Evolutionary conservation across 2,113 vertebrate genomes (phyloP).

Genomic region (Bubo bubo): DNA sequence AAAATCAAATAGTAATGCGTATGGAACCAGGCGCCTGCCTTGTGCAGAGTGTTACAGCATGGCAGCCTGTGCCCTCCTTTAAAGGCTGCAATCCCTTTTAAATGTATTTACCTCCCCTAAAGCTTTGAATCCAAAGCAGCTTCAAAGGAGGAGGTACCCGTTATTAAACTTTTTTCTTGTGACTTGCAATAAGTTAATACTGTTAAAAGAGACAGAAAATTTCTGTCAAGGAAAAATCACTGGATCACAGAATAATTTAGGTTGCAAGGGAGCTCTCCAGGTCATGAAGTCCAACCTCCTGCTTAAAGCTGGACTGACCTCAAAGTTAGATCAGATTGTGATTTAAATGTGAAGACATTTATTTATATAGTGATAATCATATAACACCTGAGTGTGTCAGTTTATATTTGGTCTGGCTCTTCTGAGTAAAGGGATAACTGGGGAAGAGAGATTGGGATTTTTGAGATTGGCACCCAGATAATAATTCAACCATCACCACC

Average conservation of each 20-base stretch:
- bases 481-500: neutral
- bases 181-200: neutral
- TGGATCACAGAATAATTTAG: neutral
- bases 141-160: neutral
- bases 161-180: neutral
- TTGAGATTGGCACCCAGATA: neutral
- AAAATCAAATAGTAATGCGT: neutral
- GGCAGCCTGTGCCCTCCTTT: neutral
- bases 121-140: neutral
- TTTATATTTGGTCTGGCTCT: neutral
- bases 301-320: neutral
- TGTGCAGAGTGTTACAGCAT: neutral
- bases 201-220: neutral
- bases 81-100: neutral
- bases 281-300: neutral
- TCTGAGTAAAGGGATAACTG: neutral
- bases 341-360: conserved; percentile 1
- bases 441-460: neutral
- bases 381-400: neutral
- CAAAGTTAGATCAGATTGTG: neutral
- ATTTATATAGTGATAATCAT: neutral
- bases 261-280: neutral
- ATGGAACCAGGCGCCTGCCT: neutral
- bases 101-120: neutral
- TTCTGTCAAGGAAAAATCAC: neutral